A percentile compares a stretch with the other conserved stretches of the same genome.
Conservation (phyloP, 2,113 vertebrate genomes). For the Centrocercus urophasianus region DNA sequence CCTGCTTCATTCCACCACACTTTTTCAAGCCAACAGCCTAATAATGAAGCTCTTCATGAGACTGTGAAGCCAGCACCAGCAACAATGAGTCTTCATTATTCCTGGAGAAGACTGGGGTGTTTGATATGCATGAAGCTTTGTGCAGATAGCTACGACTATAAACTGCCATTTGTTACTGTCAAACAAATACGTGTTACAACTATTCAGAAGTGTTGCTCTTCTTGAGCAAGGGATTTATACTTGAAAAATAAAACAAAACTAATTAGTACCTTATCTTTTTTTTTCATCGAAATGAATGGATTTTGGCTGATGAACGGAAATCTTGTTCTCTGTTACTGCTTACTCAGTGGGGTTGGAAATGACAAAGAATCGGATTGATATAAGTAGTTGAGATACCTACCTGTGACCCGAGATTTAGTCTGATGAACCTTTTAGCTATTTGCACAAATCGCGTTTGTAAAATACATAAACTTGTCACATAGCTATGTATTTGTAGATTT, state of each 20-base stretch:
- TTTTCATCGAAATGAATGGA: background rate
- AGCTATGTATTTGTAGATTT: background rate
- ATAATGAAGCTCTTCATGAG: background rate
- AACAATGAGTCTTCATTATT: background rate
- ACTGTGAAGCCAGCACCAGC: background rate
- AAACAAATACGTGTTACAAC: background rate
- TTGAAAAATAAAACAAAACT: background rate
- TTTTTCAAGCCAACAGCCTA: background rate
- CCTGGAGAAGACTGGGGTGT: background rate
- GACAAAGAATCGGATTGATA: background rate
- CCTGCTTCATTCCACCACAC: background rate
- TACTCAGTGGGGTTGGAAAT: background rate
- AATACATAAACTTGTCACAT: background rate
- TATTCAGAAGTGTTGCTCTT: background rate
- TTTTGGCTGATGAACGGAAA: background rate
- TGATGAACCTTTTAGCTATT: background rate
- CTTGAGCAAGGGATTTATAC: background rate
- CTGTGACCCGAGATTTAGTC: background rate
- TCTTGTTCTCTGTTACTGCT: background rate
- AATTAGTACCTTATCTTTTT: background rate
- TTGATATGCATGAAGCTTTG: background rate
- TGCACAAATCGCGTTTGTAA: background rate
- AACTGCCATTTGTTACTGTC: background rate
- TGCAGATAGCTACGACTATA: background rate
- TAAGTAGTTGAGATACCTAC: background rate